Percentiles rank a stretch among this genome's conserved stretches.
These are phyloP conservation scores for Idaea dimidiata DNA, from an alignment of 2,888 invertebrate species.

Conservation along the genomic window DNA sequence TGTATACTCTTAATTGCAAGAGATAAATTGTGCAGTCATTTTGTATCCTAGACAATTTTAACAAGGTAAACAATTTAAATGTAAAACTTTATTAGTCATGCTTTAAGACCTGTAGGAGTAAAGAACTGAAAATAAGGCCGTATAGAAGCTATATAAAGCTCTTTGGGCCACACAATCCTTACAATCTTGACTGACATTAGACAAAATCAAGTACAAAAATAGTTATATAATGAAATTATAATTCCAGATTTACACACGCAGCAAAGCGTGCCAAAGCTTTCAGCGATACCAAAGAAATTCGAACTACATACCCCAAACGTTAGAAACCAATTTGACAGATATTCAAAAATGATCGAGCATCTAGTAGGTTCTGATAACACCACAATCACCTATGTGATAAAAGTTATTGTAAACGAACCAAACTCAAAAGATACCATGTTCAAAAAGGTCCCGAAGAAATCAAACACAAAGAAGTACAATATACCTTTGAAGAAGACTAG, in stretches of 20 bases:
- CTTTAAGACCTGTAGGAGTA: no score
- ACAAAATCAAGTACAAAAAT: no score
- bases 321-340: slow-evolving; percentile 47
- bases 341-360: slow-evolving; percentile 47
- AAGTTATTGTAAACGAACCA: slow-evolving; percentile 46
- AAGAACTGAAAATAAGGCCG: no score
- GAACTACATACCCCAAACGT: slow-evolving; percentile 49
- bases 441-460: slow-evolving; percentile 37
- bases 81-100: no score
- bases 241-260: slow-evolving; percentile 36
- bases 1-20: no score
- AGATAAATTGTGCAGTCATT: no score
- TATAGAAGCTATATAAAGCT: no score
- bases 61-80: no score
- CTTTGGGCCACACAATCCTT: no score
- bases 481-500: slow-evolving; percentile 66
- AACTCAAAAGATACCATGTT: slow-evolving; percentile 23
- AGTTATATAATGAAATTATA: no score
- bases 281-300: slow-evolving; percentile 55
- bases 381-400: slow-evolving; percentile 54
- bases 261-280: slow-evolving; percentile 35
- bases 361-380: slow-evolving; percentile 52
- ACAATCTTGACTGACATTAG: no score
- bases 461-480: slow-evolving; percentile 59
- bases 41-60: no score